A percentile compares a stretch with the other conserved stretches of the same genome.
Evolutionary conservation across 2,888 invertebrate genomes (phyloP).

Genomic region (Chymomyza procnemis): DNA sequence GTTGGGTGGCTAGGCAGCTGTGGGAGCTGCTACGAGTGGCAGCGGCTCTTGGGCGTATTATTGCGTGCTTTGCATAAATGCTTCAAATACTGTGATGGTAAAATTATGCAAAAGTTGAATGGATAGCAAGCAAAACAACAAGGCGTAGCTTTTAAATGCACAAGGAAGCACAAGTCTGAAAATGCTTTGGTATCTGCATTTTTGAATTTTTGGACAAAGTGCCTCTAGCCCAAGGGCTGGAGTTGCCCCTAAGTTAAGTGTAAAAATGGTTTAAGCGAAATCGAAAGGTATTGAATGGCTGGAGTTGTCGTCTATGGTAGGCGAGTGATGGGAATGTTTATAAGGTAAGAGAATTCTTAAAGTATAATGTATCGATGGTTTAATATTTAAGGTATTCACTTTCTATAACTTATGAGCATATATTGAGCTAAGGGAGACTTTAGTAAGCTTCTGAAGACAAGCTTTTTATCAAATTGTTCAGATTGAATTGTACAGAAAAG

Average conservation of each 20-base stretch:
- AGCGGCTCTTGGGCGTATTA: neutral
- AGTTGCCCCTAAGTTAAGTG: too few species aligned
- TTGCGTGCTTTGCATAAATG: conserved; percentile 42
- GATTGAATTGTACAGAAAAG: too few species aligned
- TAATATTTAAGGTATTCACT: too few species aligned
- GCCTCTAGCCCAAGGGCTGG: neutral
- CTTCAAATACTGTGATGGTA: conserved; percentile 23
- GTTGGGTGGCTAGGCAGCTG: neutral
- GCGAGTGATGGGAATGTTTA: neutral
- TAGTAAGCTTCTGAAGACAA: too few species aligned
- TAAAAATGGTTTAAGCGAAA: neutral
- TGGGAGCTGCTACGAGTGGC: neutral
- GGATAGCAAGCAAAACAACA: conserved; percentile 32
- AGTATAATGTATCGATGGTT: too few species aligned
- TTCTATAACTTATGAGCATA: too few species aligned
- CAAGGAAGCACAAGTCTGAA: neutral
- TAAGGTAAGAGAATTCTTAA: too few species aligned
- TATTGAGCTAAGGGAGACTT: too few species aligned
- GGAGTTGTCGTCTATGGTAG: neutral
- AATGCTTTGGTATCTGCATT: neutral
- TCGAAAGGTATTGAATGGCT: neutral
- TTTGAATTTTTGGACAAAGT: neutral
- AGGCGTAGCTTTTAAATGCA: neutral
- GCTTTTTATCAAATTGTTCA: too few species aligned
- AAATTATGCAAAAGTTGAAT: conserved; percentile 36